Percentiles rank a stretch among this genome's conserved stretches.
These are phyloP conservation scores for Teleogryllus oceanicus DNA, from an alignment of 2,888 invertebrate species.

Conservation along the genomic window DNA sequence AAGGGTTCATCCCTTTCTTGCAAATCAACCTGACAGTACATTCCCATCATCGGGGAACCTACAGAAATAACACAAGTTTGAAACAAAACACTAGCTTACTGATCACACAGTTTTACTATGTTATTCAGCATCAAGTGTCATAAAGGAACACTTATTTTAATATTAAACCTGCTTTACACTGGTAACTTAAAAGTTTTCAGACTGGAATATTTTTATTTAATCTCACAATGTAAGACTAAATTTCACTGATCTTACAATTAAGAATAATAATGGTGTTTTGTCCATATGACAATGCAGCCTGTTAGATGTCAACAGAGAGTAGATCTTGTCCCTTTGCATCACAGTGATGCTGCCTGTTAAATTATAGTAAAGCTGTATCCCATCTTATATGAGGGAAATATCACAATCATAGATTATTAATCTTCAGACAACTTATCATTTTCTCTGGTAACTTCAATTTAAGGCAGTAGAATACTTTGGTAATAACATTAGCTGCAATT, in stretches of 20 bases:
- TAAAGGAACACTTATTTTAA: constrained; percentile 36
- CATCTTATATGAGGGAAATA: constrained; percentile 23
- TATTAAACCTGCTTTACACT: constrained; percentile 35
- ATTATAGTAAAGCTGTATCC: constrained; percentile 19
- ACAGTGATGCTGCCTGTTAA: constrained; percentile 24
- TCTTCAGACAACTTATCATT: neutral
- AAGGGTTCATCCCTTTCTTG: constrained; percentile 36
- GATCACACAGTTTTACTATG: constrained; percentile 28
- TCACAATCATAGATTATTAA: neutral
- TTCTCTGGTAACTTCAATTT: constrained; percentile 35
- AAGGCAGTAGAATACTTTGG: constrained; percentile 35
- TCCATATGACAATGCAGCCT: constrained; percentile 7
- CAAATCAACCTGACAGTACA: constrained; percentile 22
- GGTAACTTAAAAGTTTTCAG: constrained; percentile 35
- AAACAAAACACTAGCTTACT: constrained; percentile 27
- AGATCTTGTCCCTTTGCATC: neutral
- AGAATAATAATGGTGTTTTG: constrained; percentile 25
- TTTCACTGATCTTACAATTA: constrained; percentile 28
- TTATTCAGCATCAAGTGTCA: constrained; percentile 23
- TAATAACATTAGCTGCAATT: constrained; percentile 29
- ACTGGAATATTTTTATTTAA: constrained; percentile 27
- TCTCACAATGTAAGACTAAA: constrained; percentile 23
- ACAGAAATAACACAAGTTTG: constrained; percentile 25
- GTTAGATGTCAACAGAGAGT: neutral
- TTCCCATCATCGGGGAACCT: constrained; percentile 25